Percentiles rank a stretch among this genome's conserved stretches.
Evolutionary conservation across 2,113 vertebrate genomes (phyloP).

Genomic region (Catagonus wagneri): DNA sequence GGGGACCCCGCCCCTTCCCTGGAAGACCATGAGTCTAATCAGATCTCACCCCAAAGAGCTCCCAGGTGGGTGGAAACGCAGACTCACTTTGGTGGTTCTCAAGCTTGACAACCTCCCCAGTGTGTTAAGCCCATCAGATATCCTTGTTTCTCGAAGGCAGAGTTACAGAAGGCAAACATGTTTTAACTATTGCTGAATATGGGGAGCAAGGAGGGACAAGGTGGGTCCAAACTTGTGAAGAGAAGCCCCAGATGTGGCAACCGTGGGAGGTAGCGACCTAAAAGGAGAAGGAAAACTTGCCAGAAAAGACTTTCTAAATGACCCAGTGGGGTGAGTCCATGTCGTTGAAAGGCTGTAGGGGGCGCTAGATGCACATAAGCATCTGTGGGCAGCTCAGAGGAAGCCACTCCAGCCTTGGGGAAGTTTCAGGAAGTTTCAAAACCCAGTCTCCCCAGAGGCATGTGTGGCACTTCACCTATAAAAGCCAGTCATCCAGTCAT

Average conservation of each 20-base stretch:
- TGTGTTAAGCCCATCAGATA: background rate
- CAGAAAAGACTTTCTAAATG: background rate
- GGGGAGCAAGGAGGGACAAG: background rate
- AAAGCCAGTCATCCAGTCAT: background rate
- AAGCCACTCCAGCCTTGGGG: background rate
- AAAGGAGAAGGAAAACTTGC: background rate
- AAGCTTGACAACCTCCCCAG: background rate
- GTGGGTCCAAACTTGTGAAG: background rate
- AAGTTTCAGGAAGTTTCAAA: background rate
- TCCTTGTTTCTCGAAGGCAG: background rate
- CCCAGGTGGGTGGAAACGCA: background rate
- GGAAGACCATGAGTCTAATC: background rate
- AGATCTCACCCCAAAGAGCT: background rate
- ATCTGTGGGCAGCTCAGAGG: fast-evolving
- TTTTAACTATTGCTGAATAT: background rate
- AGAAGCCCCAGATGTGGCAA: background rate
- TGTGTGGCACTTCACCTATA: background rate
- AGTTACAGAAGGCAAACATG: background rate
- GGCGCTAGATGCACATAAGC: background rate
- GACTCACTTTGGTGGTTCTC: background rate
- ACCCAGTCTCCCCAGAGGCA: background rate
- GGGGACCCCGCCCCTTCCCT: background rate
- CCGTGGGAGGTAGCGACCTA: background rate
- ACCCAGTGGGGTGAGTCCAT: background rate
- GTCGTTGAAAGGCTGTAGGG: background rate